Evolutionary conservation across 2,888 invertebrate genomes (phyloP), one percentile per base, ranked within the genome.

Genomic region (Rhaphigaster nebulosa): DNA sequence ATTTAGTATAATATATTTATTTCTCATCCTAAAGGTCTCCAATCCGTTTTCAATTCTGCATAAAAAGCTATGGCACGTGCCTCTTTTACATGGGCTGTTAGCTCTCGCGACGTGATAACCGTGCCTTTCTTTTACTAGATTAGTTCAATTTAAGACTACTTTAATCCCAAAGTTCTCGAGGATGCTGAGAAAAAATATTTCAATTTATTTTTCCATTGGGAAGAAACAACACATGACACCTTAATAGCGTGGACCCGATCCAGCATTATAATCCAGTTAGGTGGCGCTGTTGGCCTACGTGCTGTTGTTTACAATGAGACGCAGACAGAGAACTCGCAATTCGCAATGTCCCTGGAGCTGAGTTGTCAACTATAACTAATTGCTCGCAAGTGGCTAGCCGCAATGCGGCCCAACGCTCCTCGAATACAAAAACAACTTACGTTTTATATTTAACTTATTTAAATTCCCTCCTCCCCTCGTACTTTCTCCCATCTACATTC

Each of bases 351-450:
- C 45, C 26, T 12, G 15, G n/a, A 45, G 45, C 84, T n/a, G n/a
- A 45, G 45, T 45, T 45, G 84, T 84, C 84, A 84, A 84, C 84
- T 34, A 84, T 45, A 84, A 84, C 84, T 84, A 84, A 84, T 84
- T 84, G 84, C 26, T 15, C 41, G 84, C 84, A 84, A 84, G 84
- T 84, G 45, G 13, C 84, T 26, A n/a, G 4, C 84, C 84, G 84
- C 84, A 84, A 50, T 84, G 84, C 84, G 84, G 45, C 45, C 15
- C 45, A 4, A 1, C n/a, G 18, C 10, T 10, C 0, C 45, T 10
- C 10, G 84, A 84, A 45, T 84, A 84, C 84, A 84, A 84, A 84
- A 84, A 84, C 84, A 84, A n/a, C n/a, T 15, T 45, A 45, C 45
- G n/a, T 50, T 84, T 45, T 84, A 84, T 84, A 15, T 84, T 41